Evolutionary conservation across 2,797 vertebrate species (phyloP), one percentile per base, ranked within the genome.

Genomic region (Acrocephalus scirpaceus): DNA sequence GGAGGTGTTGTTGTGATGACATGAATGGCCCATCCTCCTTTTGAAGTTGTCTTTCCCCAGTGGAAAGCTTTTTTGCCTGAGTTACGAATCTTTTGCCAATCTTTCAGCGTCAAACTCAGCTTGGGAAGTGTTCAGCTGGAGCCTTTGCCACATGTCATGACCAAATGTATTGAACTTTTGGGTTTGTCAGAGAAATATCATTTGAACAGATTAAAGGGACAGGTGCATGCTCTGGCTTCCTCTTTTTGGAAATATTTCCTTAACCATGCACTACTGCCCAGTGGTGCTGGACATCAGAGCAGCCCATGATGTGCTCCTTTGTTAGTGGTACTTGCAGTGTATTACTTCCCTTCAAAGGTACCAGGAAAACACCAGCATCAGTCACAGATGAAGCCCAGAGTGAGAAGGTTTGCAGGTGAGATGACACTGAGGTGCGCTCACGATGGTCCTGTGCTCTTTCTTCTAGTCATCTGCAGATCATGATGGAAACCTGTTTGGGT

Each of bases 211-310:
- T 40, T 73, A 67, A 47, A 86, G 29, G 22, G 29, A 22, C 40
- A 73, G 44, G 20, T 64, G 21, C 10, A 22, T 29, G 14, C 30
- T 80, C 56, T 66, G 47, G 7, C 32, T 80, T 93, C n/a, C 20
- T 69, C 45, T 5, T 73, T 74, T 80, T 81, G 34, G 57, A 44
- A 62, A 36, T 16, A 29, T 56, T 86, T 91, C 47, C 60, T 77
- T 85, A 67, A 42, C 16, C 32, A 32, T 0, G 0, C 1, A 0
- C 10, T 64, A 32, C 14, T 73, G 16, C 29, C 36, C 23, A 16
- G 47, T 54, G 65, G 13, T 62, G 29, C 50, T 84, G 73, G 57
- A 36, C n/a, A 44, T 51, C 58, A 56, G 20, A 88, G 27, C 40
- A 81, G 16, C 27, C 47, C 23, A 11, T 7, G 40, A 42, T 42